Evolutionary conservation across 2,113 vertebrate species (phyloP), one percentile per base, ranked within the genome.

Genomic region (Pyxicephalus adspersus): DNA sequence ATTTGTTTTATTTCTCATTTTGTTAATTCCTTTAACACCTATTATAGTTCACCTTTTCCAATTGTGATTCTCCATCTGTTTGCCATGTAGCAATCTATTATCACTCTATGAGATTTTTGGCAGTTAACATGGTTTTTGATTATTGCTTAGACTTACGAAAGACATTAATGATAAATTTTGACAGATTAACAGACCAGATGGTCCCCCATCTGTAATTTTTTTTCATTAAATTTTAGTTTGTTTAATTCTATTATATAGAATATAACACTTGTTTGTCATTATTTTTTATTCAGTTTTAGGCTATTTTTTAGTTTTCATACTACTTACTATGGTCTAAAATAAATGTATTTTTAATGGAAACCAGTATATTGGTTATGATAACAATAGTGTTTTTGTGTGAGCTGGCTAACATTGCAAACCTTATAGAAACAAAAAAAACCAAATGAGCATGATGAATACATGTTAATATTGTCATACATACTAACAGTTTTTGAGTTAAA

Each of bases 161-260:
- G 45, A 29, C 63, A 57, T 67, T 11, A 57, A 52, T 55, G 26
- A 57, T 66, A 1, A 23, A 66, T 65, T 55, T 65, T 34, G 50
- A 67, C 28, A 57, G 55, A 34, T 23, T 67, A 67, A 25, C 5
- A 54, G 26, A 57, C 29, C 61, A 65, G 61, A 77, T 65, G 76
- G 76, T 77, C 57, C 23, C 19, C 26, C 63, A 64, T 77, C 29
- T 55, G 51, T 67, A 77, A 64, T 19, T 57, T 77, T 15, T 45
- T 2, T 60, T 25, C n/a, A 23, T 60, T 20, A 73, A n/a, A 60
- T 61, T 61, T 18, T 63, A 25, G 3, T 63, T 19, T 26, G 18
- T 25, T 26, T 63, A 75, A 76, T 45, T 11, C n/a, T 1, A 38
- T 74, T 6, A 61, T 50, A 19, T 18, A 4, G 7, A 38, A 45